phyloP scores from a whole-genome alignment of 2,888 invertebrate species.

The Oligia strigilis region DNA sequence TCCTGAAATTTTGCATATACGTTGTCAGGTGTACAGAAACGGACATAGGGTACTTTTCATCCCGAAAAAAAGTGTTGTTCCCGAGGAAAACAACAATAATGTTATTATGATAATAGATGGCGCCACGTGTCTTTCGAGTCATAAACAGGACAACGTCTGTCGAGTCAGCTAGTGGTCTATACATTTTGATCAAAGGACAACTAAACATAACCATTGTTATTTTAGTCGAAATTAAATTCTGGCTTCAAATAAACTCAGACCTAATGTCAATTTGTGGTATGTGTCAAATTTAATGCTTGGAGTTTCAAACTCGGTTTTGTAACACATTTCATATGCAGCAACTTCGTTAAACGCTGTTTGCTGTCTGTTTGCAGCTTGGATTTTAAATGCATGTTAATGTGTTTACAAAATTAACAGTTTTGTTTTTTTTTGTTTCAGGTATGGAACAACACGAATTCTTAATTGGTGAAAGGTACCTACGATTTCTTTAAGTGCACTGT shows the following conservation, averaged over 20 bases:
- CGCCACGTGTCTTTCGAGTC: too few species aligned
- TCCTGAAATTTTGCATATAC: too few species aligned
- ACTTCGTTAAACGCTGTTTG: slow-evolving; percentile 10
- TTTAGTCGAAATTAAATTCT: not conserved
- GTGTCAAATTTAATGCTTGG: slow-evolving; percentile 8
- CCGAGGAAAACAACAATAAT: too few species aligned
- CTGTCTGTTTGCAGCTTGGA: slow-evolving; percentile 7
- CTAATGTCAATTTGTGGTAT: slow-evolving; percentile 11
- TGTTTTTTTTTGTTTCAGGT: slow-evolving; percentile 36
- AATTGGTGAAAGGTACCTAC: too few species aligned
- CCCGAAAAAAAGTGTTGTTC: too few species aligned
- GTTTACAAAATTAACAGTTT: slow-evolving; percentile 17
- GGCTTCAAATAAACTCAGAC: not conserved
- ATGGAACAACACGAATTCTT: not conserved
- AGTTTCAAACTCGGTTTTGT: slow-evolving; percentile 20
- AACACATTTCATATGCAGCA: slow-evolving; percentile 21
- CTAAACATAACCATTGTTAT: not conserved
- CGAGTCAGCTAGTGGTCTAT: too few species aligned
- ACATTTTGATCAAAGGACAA: not conserved
- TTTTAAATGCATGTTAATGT: not conserved
- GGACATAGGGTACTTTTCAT: too few species aligned
- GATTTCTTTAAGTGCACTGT: too few species aligned
- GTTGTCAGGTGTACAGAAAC: too few species aligned
- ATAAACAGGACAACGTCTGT: too few species aligned
- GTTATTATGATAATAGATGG: too few species aligned